These are phyloP conservation scores for Halocynthia roretzi DNA, from an alignment of 23 tunicate genomes.

Conservation along the genomic window DNA sequence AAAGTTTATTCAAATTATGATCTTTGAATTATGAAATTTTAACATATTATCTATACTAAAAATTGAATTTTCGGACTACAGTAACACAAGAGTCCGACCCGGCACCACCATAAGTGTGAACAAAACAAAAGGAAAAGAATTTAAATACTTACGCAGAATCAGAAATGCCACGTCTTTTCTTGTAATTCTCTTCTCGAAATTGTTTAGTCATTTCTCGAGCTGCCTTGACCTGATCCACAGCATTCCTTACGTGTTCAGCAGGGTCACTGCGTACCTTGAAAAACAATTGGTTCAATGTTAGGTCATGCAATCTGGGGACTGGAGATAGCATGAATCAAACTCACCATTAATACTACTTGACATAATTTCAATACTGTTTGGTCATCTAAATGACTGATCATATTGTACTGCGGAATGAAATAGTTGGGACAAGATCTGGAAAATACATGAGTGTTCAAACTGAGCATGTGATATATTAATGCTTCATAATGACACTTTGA, in stretches of 20 bases:
- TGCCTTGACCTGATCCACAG: conserved; percentile 92
- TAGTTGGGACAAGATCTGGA: conserved; percentile 84
- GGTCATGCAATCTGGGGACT: no score
- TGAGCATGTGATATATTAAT: neutral
- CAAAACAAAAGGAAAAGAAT: no score
- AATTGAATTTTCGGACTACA: no score
- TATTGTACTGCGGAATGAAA: conserved; percentile 91
- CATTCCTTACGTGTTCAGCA: conserved; percentile 95
- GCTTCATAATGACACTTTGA: no score
- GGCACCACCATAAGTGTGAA: no score
- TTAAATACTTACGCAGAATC: neutral
- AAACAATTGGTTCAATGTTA: no score
- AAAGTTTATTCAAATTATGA: no score
- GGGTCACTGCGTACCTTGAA: conserved; percentile 96
- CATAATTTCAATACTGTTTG: conserved; percentile 78
- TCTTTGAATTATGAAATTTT: no score
- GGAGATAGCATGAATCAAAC: neutral
- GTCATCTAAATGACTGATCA: conserved; percentile 88
- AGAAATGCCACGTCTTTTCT: neutral
- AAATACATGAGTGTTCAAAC: neutral
- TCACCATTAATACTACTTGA: conserved; percentile 92
- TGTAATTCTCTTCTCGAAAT: conserved; percentile 29
- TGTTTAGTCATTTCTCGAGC: conserved; percentile 66
- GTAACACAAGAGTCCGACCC: no score
- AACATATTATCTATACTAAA: no score